Base-by-base conservation (phyloP, 1,140 invertebrate genomes). In the Onthophagus taurus region DNA sequence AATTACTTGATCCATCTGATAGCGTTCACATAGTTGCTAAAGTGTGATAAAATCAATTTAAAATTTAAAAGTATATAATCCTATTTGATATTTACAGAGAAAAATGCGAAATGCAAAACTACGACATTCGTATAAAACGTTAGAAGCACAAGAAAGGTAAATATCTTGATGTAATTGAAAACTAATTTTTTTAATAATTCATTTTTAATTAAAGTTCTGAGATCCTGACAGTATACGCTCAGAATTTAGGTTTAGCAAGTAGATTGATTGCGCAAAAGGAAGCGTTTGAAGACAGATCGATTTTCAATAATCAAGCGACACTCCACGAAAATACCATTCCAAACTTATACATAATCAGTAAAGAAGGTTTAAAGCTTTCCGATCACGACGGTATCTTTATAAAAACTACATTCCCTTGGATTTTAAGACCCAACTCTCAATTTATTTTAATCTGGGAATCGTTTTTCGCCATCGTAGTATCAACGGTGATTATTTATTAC, bases 1-100 rank as follows among this genome's bases (percentile, higher is more conserved):
- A 42, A 5, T 38, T 36, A 31, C 14, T 49, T 13, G 21, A 44
- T 14, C 47, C 45, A 18, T 35, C 24, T 1, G 11, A 47, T 13
- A 43, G 24, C n/a, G 42, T 52, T n/a, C 50, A 52, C 24, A 14
- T 17, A 8, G 39, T 33, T 20, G 23, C 31, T 4, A 35, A 46
- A 26, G 48, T 49, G 14, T 8, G 7, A 34, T 6, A n/a, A 26
- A 26, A 26, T 26, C 24, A 41, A 29, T 34, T 34, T 11, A 14
- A 14, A 41, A 26, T 12, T 20, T 9, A 23, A 21, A 12, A 38
- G 8, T 20, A 20, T 12, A 18, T 12, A 20, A 20, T 21, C 4
- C 2, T 14, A 21, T n/a, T 23, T 2, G 17, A 18, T 34, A 9
- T 18, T 17, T 18, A 34, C 13, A 43, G 42, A 34, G 31, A 9